Percentiles rank a stretch among this genome's conserved stretches.
Evolutionary conservation across 1,140 invertebrate species (phyloP).

Genomic region (Bombus cullumanus): DNA sequence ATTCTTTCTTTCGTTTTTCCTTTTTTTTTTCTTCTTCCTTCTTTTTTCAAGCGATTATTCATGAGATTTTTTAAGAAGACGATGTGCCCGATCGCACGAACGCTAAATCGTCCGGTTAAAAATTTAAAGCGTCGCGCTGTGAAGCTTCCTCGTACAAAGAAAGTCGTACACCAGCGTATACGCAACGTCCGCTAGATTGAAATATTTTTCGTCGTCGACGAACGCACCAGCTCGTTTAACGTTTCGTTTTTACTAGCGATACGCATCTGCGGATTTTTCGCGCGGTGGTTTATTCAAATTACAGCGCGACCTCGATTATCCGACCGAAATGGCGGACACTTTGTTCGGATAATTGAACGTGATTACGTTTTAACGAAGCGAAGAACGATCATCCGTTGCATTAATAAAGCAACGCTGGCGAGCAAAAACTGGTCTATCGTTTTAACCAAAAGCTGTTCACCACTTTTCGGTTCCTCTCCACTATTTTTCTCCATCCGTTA

Average conservation of each 20-base stretch:
- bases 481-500: neutral
- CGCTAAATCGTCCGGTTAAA: neutral
- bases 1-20: neutral
- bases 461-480: neutral
- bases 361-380: conserved; percentile 44
- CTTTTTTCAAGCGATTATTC: neutral
- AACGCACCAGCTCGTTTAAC: neutral
- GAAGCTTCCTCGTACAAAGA: neutral
- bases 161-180: neutral
- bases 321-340: conserved; percentile 17
- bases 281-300: conserved; percentile 36
- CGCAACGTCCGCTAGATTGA: neutral
- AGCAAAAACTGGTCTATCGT: conserved; percentile 7
- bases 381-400: conserved; percentile 36
- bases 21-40: no score
- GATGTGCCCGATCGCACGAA: neutral
- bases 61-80: neutral
- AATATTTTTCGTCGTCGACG: neutral
- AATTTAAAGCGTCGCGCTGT: no score
- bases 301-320: conserved; percentile 35
- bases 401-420: conserved; percentile 23
- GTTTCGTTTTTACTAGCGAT: conserved; percentile 23
- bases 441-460: conserved; percentile 3
- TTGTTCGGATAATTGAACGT: conserved; percentile 37
- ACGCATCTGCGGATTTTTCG: conserved; percentile 35